Conservation (phyloP, 2,888 invertebrate genomes). For the Chaetogeoica ovagalla region DNA sequence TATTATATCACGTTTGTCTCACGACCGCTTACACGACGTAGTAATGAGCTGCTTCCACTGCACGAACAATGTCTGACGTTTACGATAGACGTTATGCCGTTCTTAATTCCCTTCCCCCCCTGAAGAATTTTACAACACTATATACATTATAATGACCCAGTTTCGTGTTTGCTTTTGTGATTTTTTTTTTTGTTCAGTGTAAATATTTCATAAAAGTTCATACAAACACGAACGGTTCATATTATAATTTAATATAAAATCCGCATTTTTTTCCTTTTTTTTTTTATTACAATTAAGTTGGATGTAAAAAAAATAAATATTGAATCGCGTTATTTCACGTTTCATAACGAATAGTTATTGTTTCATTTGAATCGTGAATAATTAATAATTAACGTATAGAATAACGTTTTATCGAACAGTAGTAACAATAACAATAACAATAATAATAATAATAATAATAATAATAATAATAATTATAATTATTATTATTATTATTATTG, state of each 20-base stretch:
- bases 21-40: background rate
- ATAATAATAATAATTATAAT: too few species aligned
- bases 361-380: too few species aligned
- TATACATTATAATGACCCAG: slow-evolving; percentile 39
- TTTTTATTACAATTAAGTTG: background rate
- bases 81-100: slow-evolving; percentile 33
- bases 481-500: too few species aligned
- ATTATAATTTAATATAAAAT: background rate
- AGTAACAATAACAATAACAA: too few species aligned
- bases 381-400: too few species aligned
- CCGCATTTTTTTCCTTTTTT: slow-evolving; percentile 7
- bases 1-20: background rate
- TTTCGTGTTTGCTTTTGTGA: slow-evolving; percentile 39
- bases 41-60: slow-evolving; percentile 39
- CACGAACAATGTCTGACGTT: slow-evolving; percentile 46
- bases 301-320: background rate
- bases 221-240: slow-evolving; percentile 31
- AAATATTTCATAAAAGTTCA: slow-evolving; percentile 28
- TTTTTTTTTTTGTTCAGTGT: slow-evolving; percentile 30
- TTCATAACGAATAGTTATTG: too few species aligned
- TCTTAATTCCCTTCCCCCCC: background rate
- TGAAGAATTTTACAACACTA: slow-evolving; percentile 12
- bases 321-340: too few species aligned
- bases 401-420: too few species aligned
- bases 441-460: too few species aligned